Evolutionary conservation across 2,797 vertebrate species (phyloP).

Genomic region (Artibeus jamaicensis): DNA sequence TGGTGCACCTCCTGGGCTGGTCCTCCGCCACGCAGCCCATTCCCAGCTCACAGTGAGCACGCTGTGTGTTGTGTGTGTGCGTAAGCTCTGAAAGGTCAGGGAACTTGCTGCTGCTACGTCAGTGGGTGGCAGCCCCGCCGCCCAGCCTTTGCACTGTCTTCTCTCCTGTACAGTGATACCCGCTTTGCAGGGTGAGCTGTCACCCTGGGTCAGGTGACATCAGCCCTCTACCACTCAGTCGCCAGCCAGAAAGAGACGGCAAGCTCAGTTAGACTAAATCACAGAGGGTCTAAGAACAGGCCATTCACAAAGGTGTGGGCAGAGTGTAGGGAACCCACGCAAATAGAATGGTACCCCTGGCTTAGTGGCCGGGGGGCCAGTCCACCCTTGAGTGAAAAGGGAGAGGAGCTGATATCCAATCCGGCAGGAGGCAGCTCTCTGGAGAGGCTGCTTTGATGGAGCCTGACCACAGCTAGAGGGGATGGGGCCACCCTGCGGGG

Average conservation of each 20-base stretch:
- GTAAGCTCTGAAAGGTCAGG: neutral
- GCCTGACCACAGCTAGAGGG: neutral
- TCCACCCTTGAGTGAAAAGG: neutral
- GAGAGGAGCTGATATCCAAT: neutral
- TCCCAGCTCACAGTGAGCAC: neutral
- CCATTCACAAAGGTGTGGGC: neutral
- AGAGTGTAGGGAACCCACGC: neutral
- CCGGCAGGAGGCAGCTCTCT: neutral
- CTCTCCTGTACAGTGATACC: neutral
- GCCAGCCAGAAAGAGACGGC: neutral
- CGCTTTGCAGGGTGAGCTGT: neutral
- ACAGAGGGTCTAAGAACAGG: neutral
- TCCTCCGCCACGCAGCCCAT: neutral
- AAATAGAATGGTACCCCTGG: neutral
- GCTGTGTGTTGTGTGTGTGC: accelerated
- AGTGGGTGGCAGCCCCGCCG: neutral
- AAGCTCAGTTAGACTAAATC: neutral
- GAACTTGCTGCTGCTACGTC: neutral
- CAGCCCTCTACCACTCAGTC: neutral
- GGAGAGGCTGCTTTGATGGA: neutral
- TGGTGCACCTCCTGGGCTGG: neutral
- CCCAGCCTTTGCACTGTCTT: neutral
- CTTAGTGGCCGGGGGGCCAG: neutral
- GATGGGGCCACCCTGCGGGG: neutral
- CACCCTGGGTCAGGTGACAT: neutral